Conservation (phyloP, 2,797 vertebrate species). For the Chiloscyllium punctatum region DNA sequence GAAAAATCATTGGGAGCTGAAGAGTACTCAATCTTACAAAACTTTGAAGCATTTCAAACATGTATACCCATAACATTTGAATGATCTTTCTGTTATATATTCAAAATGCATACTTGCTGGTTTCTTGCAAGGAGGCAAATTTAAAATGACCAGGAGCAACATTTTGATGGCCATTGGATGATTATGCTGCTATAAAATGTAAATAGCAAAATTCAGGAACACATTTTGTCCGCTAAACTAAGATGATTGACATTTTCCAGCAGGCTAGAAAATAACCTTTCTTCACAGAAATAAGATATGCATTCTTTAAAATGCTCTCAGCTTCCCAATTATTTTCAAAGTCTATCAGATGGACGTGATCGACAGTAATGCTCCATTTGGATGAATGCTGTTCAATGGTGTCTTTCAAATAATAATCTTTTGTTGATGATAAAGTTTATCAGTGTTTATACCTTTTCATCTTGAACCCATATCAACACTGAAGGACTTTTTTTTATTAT, state of each 20-base stretch:
- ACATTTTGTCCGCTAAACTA: too few species aligned
- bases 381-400: too few species aligned
- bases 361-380: neutral
- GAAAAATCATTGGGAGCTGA: neutral
- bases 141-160: neutral
- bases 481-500: neutral
- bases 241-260: neutral
- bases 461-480: neutral
- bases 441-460: neutral
- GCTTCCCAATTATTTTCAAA: neutral
- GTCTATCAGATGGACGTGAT: neutral
- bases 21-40: neutral
- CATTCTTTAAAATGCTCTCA: neutral
- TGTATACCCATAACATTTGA: neutral
- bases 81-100: neutral
- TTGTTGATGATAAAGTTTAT: neutral
- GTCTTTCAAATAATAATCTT: neutral
- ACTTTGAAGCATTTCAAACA: neutral
- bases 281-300: neutral
- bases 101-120: neutral
- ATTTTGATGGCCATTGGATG: neutral
- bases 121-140: neutral
- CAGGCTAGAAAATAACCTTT: neutral
- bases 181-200: neutral
- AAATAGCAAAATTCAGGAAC: neutral